Conservation (phyloP, 2,888 invertebrate genomes). For the Conomelus anceps region DNA sequence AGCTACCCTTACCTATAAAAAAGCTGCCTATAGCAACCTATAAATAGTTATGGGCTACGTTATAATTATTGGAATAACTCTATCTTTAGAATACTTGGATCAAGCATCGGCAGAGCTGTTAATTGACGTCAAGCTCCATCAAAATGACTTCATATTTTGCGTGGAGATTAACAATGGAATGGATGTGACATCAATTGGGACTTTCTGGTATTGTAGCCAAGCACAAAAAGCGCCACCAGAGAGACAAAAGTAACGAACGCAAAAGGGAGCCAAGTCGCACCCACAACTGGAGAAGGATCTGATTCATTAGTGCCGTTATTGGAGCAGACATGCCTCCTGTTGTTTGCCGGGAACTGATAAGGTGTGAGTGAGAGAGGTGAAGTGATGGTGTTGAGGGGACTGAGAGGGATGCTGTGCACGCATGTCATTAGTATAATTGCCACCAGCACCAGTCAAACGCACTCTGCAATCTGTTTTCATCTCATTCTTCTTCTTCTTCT, state of each 20-base stretch:
- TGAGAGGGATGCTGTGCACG: not conserved
- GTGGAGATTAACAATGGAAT: not conserved
- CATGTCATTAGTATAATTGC: not conserved
- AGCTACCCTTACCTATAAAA: too few species aligned
- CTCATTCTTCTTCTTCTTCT: not conserved
- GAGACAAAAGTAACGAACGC: not conserved
- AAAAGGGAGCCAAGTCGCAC: not conserved
- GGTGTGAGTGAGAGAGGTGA: not conserved
- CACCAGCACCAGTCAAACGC: not conserved
- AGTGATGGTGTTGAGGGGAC: too few species aligned
- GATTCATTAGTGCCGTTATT: not conserved
- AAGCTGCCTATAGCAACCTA: too few species aligned
- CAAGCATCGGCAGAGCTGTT: too few species aligned
- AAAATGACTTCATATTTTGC: not conserved
- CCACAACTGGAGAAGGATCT: not conserved
- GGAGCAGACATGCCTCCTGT: not conserved
- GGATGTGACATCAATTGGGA: not conserved
- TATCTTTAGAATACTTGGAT: too few species aligned
- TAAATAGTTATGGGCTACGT: too few species aligned
- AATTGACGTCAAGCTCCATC: not conserved
- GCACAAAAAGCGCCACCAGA: not conserved
- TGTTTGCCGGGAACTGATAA: not conserved
- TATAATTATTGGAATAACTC: too few species aligned
- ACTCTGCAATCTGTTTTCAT: not conserved
- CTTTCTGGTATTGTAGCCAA: not conserved